These are phyloP conservation scores for Speoplatyrhinus poulsoni DNA, from an alignment of 2,113 vertebrate species.

Conservation along the genomic window DNA sequence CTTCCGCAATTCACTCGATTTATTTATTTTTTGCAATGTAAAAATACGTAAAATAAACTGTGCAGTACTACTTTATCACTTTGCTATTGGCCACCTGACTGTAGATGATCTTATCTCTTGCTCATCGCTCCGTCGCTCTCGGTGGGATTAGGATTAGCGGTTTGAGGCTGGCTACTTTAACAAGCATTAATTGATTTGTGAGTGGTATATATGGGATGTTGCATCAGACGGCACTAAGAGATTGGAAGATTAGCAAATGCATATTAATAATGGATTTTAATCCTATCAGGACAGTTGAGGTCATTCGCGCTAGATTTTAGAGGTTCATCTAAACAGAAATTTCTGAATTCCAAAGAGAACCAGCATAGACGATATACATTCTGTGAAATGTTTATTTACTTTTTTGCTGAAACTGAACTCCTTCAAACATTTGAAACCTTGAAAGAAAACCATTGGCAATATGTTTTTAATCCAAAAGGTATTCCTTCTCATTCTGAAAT, in stretches of 20 bases:
- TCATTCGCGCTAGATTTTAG: neutral
- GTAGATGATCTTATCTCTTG: neutral
- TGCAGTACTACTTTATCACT: neutral
- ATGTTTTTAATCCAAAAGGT: no score
- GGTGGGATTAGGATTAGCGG: conserved; percentile 69
- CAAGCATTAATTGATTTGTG: conserved; percentile 67
- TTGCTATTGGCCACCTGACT: neutral
- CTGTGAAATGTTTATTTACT: no score
- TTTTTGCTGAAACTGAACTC: no score
- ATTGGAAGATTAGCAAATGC: neutral
- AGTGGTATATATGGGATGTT: conserved; percentile 26
- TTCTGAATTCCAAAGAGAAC: conserved; percentile 11
- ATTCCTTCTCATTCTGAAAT: no score
- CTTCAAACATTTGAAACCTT: no score
- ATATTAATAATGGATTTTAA: neutral
- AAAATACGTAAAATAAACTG: no score
- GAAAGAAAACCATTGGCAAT: no score
- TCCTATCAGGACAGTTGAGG: neutral
- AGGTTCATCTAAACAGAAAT: conserved; percentile 44
- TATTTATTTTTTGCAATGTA: no score
- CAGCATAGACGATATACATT: no score
- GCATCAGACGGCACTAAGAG: conserved; percentile 1
- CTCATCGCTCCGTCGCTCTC: neutral
- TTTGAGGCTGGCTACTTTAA: conserved; percentile 61
- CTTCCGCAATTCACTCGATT: no score